phyloP scores from a whole-genome alignment of 2,888 invertebrate genomes.

The Luperina nickerlii region DNA sequence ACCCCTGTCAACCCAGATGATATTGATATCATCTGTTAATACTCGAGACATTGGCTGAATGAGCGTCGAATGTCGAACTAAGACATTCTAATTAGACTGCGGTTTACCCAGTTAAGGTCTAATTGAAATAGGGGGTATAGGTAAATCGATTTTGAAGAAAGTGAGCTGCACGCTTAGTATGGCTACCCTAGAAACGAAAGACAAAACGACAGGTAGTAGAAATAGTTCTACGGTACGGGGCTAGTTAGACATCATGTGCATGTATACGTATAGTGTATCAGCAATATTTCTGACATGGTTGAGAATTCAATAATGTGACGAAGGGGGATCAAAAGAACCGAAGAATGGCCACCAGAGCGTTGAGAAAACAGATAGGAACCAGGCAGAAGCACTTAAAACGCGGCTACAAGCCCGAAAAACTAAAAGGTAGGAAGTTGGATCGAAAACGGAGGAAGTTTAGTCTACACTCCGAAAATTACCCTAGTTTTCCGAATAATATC shows the following conservation, averaged over 20 bases:
- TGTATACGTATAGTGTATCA: neutral
- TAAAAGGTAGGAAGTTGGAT: neutral
- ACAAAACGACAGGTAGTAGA: neutral
- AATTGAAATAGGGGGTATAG: neutral
- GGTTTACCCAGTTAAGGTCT: slow-evolving; percentile 2
- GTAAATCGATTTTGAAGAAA: neutral
- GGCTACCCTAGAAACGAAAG: neutral
- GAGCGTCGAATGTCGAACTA: slow-evolving; percentile 12
- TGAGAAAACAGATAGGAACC: neutral
- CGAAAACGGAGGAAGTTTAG: neutral
- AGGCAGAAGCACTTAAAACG: neutral
- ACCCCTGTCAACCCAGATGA: slow-evolving; percentile 12
- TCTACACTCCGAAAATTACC: neutral
- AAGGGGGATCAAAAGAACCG: neutral
- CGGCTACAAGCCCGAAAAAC: neutral
- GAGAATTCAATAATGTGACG: neutral
- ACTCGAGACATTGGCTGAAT: slow-evolving; percentile 7
- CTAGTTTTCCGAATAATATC: neutral
- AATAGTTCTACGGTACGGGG: neutral
- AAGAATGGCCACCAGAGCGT: neutral
- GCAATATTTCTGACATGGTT: neutral
- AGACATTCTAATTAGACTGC: slow-evolving; percentile 20
- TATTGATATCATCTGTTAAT: slow-evolving; percentile 38
- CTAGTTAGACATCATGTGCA: neutral
- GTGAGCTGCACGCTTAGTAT: neutral